Percentiles rank a stretch among this genome's conserved stretches.
These are phyloP conservation scores for Pyrrhia umbra DNA, from an alignment of 2,888 invertebrate genomes.

Conservation along the genomic window DNA sequence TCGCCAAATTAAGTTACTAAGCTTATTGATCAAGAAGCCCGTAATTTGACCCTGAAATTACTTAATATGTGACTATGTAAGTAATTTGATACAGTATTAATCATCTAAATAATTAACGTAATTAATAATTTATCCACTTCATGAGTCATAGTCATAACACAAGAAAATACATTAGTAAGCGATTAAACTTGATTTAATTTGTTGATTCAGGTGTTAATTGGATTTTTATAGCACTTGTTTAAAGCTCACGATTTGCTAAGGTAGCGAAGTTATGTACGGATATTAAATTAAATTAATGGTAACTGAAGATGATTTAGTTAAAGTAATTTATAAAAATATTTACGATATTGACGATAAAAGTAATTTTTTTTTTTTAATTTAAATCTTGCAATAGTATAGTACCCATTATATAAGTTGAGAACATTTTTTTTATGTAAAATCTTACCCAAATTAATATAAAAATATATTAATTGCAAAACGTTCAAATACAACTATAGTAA, in stretches of 20 bases:
- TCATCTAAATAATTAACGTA: not conserved
- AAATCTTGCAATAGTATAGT: not conserved
- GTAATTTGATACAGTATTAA: not conserved
- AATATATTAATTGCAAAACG: no score
- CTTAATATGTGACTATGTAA: not conserved
- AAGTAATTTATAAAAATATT: conserved; percentile 1
- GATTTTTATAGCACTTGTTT: not conserved
- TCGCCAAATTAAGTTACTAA: conserved; percentile 35
- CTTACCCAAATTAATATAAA: not conserved
- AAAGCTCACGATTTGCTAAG: not conserved
- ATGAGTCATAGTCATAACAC: conserved; percentile 30
- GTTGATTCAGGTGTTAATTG: conserved; percentile 39
- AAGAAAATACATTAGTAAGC: not conserved
- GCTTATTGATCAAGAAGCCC: conserved; percentile 23
- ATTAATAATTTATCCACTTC: conserved; percentile 4
- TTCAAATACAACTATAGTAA: no score
- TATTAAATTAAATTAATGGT: not conserved
- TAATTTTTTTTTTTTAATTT: not conserved
- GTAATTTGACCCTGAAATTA: conserved; percentile 37
- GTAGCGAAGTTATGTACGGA: not conserved
- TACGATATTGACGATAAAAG: not conserved
- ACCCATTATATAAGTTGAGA: no score
- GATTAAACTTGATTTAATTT: conserved; percentile 4
- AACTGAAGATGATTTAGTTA: conserved; percentile 6
- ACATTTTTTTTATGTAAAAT: no score